Percentiles rank a stretch among this genome's conserved stretches.
These are phyloP conservation scores for Odontomachus brunneus DNA, from an alignment of 1,140 invertebrate species.

Conservation along the genomic window DNA sequence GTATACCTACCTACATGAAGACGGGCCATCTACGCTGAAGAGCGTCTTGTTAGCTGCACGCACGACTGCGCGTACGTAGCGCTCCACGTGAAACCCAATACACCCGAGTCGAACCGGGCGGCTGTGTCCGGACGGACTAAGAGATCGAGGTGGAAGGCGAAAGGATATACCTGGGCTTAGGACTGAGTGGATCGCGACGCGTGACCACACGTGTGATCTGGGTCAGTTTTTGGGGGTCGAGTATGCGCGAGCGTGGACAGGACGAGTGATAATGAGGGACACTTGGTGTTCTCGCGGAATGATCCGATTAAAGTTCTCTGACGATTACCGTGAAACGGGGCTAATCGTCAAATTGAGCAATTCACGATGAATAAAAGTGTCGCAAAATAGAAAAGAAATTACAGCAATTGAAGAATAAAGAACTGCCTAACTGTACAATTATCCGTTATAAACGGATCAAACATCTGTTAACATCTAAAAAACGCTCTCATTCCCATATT, in stretches of 20 bases:
- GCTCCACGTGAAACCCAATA: constrained; percentile 70
- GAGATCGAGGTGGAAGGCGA: constrained; percentile 13
- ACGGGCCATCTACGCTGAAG: constrained; percentile 51
- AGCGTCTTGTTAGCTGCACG: constrained; percentile 61
- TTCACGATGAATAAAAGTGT: too few relatives aligned
- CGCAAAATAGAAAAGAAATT: too few relatives aligned
- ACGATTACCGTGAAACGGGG: neutral
- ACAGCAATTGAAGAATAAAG: too few relatives aligned
- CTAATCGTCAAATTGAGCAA: too few relatives aligned
- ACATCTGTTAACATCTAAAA: too few relatives aligned
- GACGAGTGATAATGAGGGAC: neutral
- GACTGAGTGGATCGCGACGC: constrained; percentile 4
- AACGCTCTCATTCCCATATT: too few relatives aligned
- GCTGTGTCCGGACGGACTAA: neutral
- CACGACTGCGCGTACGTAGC: constrained; percentile 57
- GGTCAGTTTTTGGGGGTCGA: constrained; percentile 20
- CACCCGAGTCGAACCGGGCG: constrained; percentile 57
- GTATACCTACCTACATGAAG: constrained; percentile 55
- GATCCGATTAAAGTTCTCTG: neutral
- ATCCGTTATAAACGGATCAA: too few relatives aligned
- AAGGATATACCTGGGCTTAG: constrained; percentile 7
- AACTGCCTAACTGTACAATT: too few relatives aligned
- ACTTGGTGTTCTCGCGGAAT: neutral
- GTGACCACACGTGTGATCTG: constrained; percentile 65
- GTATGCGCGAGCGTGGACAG: constrained; percentile 3